Conservation (phyloP, 1,140 invertebrate genomes). For the Ladona fulva region DNA sequence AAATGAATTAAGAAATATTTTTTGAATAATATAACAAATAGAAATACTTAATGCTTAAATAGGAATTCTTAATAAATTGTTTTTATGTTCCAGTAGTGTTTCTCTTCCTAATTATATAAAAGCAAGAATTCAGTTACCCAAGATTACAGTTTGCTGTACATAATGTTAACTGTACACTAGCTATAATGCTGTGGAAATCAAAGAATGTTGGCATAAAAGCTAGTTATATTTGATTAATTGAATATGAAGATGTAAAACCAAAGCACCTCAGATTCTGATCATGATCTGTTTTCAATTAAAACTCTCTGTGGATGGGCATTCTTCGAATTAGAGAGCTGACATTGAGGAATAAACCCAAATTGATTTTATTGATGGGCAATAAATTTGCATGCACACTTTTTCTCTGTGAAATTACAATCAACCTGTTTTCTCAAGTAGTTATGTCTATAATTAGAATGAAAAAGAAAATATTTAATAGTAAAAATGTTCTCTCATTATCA, state of each 20-base stretch:
- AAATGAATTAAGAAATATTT: not conserved
- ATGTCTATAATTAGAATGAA: not conserved
- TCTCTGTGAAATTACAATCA: conserved; percentile 10
- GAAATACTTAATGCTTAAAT: not conserved
- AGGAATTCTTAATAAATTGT: not conserved
- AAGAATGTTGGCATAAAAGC: not conserved
- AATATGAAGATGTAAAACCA: too few species aligned
- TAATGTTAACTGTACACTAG: not conserved
- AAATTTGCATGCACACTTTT: conserved; percentile 3
- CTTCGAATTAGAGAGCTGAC: not conserved
- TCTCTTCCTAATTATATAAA: not conserved
- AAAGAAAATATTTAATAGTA: not conserved
- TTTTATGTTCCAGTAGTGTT: not conserved
- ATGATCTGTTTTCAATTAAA: not conserved
- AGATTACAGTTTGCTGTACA: not conserved
- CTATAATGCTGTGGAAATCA: not conserved
- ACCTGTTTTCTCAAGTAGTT: not conserved
- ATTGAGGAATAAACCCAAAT: not conserved
- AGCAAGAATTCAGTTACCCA: not conserved
- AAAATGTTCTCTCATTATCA: conserved; percentile 1
- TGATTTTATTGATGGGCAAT: not conserved
- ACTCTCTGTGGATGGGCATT: not conserved
- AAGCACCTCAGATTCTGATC: not conserved
- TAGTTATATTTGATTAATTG: not conserved
- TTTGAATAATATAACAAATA: not conserved